phyloP scores from a whole-genome alignment of 1,140 invertebrate species.

The Drosophila pandora region DNA sequence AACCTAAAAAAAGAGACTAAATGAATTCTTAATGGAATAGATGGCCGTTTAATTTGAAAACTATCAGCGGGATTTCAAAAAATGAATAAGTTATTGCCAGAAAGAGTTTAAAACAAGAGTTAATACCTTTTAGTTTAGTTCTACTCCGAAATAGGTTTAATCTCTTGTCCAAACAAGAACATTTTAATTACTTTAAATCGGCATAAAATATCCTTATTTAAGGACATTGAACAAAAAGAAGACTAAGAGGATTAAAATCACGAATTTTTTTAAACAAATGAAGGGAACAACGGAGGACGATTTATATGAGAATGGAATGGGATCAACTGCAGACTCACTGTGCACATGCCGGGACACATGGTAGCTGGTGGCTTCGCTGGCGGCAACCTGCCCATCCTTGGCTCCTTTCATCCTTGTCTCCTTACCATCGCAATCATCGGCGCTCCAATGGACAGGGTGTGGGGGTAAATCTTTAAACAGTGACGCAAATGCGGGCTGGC shows the following conservation, averaged over 20 bases:
- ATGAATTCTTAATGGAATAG: background rate
- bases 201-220: background rate
- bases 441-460: conserved; percentile 2
- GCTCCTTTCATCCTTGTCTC: conserved; percentile 15
- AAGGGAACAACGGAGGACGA: conserved; percentile 6
- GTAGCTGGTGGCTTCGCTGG: conserved; percentile 11
- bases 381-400: conserved; percentile 17
- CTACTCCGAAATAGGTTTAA: background rate
- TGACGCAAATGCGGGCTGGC: conserved; percentile 62
- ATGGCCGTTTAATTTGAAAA: no score
- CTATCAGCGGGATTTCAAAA: no score
- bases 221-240: conserved; percentile 4
- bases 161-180: background rate
- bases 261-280: conserved; percentile 25
- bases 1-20: background rate
- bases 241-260: conserved; percentile 34
- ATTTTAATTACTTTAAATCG: background rate
- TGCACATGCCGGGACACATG: conserved; percentile 37
- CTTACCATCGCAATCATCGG: conserved; percentile 12
- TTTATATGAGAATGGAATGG: background rate
- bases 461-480: conserved; percentile 58
- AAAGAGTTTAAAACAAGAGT: no score
- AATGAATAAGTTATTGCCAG: no score
- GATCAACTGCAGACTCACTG: conserved; percentile 4
- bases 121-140: no score